Evolutionary conservation across 2,888 invertebrate species (phyloP), one percentile per base, ranked within the genome.

Genomic region (Cephus sareptanus): DNA sequence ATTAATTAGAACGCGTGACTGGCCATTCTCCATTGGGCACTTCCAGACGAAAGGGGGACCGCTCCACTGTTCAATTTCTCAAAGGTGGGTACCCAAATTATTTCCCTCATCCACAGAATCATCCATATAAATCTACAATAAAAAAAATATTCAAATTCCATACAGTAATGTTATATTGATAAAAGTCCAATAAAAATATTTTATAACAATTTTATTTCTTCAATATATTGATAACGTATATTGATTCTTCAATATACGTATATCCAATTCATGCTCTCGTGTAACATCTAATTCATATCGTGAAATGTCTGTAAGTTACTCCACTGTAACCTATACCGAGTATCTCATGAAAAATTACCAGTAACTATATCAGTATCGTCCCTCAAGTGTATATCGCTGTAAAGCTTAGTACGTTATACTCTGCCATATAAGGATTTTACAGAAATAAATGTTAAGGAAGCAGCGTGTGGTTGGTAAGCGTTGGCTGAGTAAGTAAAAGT

Each of bases 1-100:
- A 83, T 85, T 86, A 85, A 86, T 86, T 85, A 86, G 86, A 84
- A 81, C 82, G 84, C 83, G 80, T 85, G 85, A 85, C 85, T 85
- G 78, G 85, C 84, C 77, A 77, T 31, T 71, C 23, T 33, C 12
- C 23, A 33, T 33, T 71, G 13, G 31, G 56, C 56, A 23, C 23
- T 23, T 56, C 23, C 6, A 56, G 56, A 56, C 56, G 23, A 56
- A 56, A 56, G 23, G 9, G 23, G 56, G 2, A 56, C 23, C 23
- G 56, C 23, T 23, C 56, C 23, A 23, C 56, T 23, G 23, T 9
- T 56, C 56, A 23, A 56, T 56, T 9, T 56, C 56, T 9, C 56
- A 9, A 56, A 56, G 56, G 23, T 56, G 9, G 56, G 23, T 56
- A 9, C 23, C 56, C 56, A 23, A 56, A 56, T 56, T 56, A 56